Conservation (phyloP, 2,797 vertebrate genomes). For the Sebastes iracundus region DNA sequence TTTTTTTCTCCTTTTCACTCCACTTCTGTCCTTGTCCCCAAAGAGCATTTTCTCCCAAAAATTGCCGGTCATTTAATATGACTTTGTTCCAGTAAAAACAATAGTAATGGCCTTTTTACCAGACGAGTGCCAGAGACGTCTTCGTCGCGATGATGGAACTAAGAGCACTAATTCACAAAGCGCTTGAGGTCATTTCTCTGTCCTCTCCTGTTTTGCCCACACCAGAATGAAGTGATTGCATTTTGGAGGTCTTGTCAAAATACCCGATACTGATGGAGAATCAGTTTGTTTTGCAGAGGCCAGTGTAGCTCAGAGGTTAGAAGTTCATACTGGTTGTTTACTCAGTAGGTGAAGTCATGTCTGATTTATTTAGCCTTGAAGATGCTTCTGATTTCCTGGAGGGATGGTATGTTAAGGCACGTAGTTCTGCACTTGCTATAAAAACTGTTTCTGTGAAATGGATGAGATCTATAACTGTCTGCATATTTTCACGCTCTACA, state of each 20-base stretch:
- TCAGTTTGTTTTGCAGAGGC: not conserved
- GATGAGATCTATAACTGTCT: not conserved
- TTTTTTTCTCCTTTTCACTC: not conserved
- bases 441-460: not conserved
- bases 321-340: slow-evolving; percentile 19
- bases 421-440: not conserved
- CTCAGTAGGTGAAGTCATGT: slow-evolving; percentile 10
- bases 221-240: not conserved
- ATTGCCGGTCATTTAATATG: not conserved
- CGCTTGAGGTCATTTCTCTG: not conserved
- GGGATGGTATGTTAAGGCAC: not conserved
- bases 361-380: slow-evolving; percentile 28
- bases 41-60: not conserved
- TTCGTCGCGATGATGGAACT: slow-evolving; percentile 2
- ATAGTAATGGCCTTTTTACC: slow-evolving; percentile 15
- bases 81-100: slow-evolving; percentile 17
- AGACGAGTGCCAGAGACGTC: not conserved
- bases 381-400: slow-evolving; percentile 17
- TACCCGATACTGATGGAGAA: not conserved
- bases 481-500: not conserved
- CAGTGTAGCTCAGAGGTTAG: not conserved
- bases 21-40: slow-evolving; percentile 11
- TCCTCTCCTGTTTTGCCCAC: not conserved
- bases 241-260: slow-evolving; percentile 7
- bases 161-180: slow-evolving; percentile 1